Conservation (phyloP, 2,113 vertebrate species). For the Tenrec ecaudatus region DNA sequence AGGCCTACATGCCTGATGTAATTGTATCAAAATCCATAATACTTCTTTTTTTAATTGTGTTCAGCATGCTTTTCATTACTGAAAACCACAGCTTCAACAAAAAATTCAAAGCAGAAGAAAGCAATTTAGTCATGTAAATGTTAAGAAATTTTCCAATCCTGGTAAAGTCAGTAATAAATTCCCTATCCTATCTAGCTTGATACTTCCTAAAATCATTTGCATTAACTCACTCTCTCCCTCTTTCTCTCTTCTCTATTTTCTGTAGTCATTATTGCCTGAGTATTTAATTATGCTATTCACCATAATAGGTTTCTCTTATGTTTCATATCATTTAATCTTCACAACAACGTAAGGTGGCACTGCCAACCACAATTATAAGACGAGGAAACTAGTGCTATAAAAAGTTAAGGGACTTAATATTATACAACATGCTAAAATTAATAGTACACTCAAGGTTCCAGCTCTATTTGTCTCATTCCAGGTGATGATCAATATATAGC, state of each 20-base stretch:
- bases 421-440: background rate
- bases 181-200: background rate
- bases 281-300: background rate
- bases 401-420: background rate
- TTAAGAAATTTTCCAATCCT: background rate
- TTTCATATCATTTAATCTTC: slow-evolving; percentile 8
- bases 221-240: background rate
- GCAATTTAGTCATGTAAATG: too few species aligned
- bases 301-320: background rate
- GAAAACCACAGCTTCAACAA: too few species aligned
- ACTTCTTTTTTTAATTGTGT: too few species aligned
- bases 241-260: background rate
- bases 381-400: background rate
- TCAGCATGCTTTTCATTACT: too few species aligned
- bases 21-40: too few species aligned
- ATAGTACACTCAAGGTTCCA: background rate
- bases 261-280: background rate
- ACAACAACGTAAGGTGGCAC: background rate
- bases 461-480: background rate
- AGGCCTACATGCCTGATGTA: too few species aligned
- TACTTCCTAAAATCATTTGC: background rate
- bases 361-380: background rate
- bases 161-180: slow-evolving; percentile 4
- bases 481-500: too few species aligned
- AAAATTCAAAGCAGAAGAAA: too few species aligned